Conservation (phyloP, 2,888 invertebrate species). For the Leptopilina myrica region DNA sequence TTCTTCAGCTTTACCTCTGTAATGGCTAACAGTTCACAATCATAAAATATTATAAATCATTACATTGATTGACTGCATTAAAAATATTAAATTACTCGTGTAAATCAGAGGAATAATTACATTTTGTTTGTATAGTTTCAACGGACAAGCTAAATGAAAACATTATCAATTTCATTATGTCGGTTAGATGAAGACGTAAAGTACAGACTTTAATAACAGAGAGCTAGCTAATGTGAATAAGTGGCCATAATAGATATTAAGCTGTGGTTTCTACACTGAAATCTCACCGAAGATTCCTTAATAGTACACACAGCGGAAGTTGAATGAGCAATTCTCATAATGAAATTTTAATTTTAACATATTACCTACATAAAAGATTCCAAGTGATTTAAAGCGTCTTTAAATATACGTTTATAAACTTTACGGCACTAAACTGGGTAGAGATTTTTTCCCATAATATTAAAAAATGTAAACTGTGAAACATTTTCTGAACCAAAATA, state of each 20-base stretch:
- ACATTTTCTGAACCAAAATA: no score
- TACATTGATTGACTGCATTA: no score
- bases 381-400: neutral
- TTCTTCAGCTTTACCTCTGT: neutral
- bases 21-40: no score
- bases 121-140: neutral
- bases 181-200: conserved; percentile 38
- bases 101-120: no score
- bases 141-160: conserved; percentile 45
- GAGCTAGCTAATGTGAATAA: conserved; percentile 42
- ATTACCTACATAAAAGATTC: neutral
- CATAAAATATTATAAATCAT: no score
- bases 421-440: no score
- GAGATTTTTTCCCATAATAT: no score
- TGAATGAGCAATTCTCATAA: conserved; percentile 17
- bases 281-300: neutral
- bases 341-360: conserved; percentile 21
- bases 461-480: no score
- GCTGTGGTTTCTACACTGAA: conserved; percentile 15
- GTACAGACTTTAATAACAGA: conserved; percentile 47
- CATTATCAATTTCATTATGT: conserved; percentile 51
- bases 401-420: neutral
- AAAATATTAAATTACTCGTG: no score
- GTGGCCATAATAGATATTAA: conserved; percentile 49
- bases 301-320: neutral